phyloP scores from a whole-genome alignment of 2,113 vertebrate species.

The Semicossyphus pulcher region DNA sequence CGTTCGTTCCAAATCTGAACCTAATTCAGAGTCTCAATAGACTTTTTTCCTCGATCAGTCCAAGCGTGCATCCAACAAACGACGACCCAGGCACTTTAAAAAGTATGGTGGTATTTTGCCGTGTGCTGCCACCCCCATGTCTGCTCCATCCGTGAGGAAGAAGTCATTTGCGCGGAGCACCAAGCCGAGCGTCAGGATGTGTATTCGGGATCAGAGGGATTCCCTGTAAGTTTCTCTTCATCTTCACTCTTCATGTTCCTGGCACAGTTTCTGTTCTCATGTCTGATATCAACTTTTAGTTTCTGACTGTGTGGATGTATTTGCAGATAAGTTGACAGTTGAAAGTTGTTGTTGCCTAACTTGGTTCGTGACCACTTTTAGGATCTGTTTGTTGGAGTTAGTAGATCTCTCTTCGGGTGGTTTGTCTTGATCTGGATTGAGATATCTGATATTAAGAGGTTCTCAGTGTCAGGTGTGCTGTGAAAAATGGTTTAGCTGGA shows the following conservation, averaged over 20 bases:
- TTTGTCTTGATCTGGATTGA: neutral
- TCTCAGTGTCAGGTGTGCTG: too few relatives aligned
- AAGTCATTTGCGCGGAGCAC: constrained; percentile 53
- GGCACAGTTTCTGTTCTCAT: neutral
- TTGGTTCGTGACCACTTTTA: too few relatives aligned
- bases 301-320: neutral
- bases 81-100: neutral
- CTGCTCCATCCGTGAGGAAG: constrained; percentile 67
- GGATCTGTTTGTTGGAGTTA: neutral
- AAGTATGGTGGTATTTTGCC: constrained; percentile 53
- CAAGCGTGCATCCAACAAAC: neutral
- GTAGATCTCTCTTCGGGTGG: neutral
- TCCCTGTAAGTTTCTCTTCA: constrained; percentile 66
- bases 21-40: neutral
- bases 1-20: neutral
- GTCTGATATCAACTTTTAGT: neutral
- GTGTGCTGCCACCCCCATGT: constrained; percentile 34
- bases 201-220: constrained; percentile 64
- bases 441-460: neutral
- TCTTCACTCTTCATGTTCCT: neutral
- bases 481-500: neutral
- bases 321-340: neutral
- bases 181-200: constrained; percentile 64
- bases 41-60: neutral
- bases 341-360: too few relatives aligned